These are phyloP conservation scores for Andricus curvator DNA, from an alignment of 2,888 invertebrate species.

Conservation along the genomic window DNA sequence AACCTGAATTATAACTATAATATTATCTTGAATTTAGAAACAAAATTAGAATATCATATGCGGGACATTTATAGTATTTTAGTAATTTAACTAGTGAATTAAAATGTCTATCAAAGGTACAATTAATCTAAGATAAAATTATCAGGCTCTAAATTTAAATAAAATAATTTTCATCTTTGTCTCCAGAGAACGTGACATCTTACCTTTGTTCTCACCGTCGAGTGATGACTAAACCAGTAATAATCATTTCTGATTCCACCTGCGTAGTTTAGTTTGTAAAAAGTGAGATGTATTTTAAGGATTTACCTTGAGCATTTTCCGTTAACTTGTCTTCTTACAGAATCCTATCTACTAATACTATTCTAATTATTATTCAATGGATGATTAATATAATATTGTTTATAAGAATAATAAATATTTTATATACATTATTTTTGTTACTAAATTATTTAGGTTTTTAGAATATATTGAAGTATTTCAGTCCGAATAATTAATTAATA, in stretches of 20 bases:
- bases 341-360: background rate
- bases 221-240: conserved; percentile 3
- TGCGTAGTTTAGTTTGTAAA: background rate
- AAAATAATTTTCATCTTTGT: background rate
- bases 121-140: background rate
- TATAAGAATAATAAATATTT: too few relatives aligned
- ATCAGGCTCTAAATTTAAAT: background rate
- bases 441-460: too few relatives aligned
- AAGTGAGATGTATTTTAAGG: background rate
- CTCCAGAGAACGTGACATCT: background rate
- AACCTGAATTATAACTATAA: too few relatives aligned
- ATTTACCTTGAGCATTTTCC: background rate
- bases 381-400: too few relatives aligned
- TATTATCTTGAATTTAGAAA: too few relatives aligned
- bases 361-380: background rate
- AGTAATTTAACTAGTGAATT: too few relatives aligned
- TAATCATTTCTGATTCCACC: background rate
- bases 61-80: too few relatives aligned
- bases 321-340: background rate
- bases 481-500: too few relatives aligned
- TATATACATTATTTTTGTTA: too few relatives aligned
- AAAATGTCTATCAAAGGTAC: background rate
- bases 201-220: background rate
- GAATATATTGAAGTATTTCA: too few relatives aligned
- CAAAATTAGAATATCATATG: too few relatives aligned